Evolutionary conservation across 92 coral and sea anemone genomes (phyloP), one percentile per base, ranked within the genome.

Genomic region (Epizoanthus stellaris): DNA sequence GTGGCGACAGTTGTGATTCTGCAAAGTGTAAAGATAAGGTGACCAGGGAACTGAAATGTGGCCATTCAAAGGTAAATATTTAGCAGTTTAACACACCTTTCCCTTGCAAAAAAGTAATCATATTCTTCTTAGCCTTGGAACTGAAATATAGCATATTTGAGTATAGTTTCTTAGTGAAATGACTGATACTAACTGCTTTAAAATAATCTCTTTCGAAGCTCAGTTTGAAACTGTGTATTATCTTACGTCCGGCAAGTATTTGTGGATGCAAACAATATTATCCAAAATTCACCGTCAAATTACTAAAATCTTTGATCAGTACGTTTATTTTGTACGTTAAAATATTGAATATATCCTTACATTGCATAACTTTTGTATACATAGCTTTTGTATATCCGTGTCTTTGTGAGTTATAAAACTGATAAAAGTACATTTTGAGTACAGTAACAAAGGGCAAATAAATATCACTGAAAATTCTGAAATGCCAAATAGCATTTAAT

Each of bases 1-100:
- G 93, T 62, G 87, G 90, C n/a, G 80, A 86, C 30, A 67, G 75
- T 15, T 90, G 93, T 67, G 36, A 34, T n/a, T 16, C 40, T 54
- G 72, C 63, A 14, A 42, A 16, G 6, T 90, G 95, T 57, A 20
- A 76, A 23, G 77, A 84, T 10, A 40, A 34, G 43, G 47, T 74
- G 20, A 72, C 47, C 8, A 72, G 17, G 63, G 20, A 84, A 84
- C 70, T 84, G 45, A 21, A 75, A 21, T 84, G 81, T 73, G 80
- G 87, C 30, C 87, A 84, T 38, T 36, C 71, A 59, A 60, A 75
- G 80, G 80, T 71, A 71, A 17, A 43, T 5, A 17, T 71, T 16
- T 34, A 5, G 13, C 25, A 6, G 17, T 12, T 43, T 38, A 40
- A 39, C 13, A 11, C 11, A 20, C n/a, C 67, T 20, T 63, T 5